Evolutionary conservation across 2,888 invertebrate genomes (phyloP), one percentile per base, ranked within the genome.

Genomic region (Atethmia centrago): DNA sequence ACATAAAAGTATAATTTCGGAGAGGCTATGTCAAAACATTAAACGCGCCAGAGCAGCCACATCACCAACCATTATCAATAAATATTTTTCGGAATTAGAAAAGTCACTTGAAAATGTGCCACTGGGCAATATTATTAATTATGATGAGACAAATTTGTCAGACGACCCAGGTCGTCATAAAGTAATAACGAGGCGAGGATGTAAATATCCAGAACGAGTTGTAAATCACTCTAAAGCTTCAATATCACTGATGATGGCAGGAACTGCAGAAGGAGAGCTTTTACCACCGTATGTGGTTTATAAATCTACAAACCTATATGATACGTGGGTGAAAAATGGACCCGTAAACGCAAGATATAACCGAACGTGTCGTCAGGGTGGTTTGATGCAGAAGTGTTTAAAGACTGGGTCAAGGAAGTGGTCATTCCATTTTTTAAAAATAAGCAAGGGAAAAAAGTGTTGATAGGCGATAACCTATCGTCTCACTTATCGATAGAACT

Each of bases 1-100:
- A 36, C 77, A 85, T 61, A 76, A 64, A 31, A 66, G 62, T 51
- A 62, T 53, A 55, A 81, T 84, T 62, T 76, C 81, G 1, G 49
- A 68, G 28, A 67, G 81, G 51, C 49, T 49, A 77, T 63, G 45
- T 42, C 62, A 62, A 62, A 62, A 62, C 42, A 62, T 62, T 2
- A 42, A 62, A 47, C 45, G 62, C 45, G 45, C 36, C 10, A 49
- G 47, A 51, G 63, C 61, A 14, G 12, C 42, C 2, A 42, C 21
- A n/a, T 61, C 61, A 61, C 58, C 58, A 31, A 31, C 31, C 1
- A 58, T 73, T 75, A 71, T 81, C n/a, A 61, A 62, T 53, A 42
- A 72, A 19, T 78, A 78, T 51, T 68, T 71, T 63, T 31, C 59
- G 25, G 79, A 79, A 65, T 55, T 80, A 47, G 53, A 74, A 68